A percentile compares a stretch with the other conserved stretches of the same genome.
These are phyloP conservation scores for Protobothrops flavoviridis DNA, from an alignment of 2,113 vertebrate species.

Conservation along the genomic window DNA sequence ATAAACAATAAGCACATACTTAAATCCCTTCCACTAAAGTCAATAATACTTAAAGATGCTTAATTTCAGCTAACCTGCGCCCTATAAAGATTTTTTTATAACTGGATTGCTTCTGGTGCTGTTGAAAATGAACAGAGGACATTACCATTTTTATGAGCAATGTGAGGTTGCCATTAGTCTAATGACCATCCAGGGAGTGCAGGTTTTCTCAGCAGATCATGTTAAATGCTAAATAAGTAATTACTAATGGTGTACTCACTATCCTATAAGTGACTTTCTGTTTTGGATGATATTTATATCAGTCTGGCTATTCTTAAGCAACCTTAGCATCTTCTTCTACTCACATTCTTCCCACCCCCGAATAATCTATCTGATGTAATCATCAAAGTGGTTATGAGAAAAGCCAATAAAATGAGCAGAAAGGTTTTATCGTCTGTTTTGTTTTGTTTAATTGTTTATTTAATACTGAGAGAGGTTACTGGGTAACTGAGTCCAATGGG, in stretches of 20 bases:
- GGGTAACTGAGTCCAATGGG: neutral
- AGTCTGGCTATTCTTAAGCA: slow-evolving; percentile 31
- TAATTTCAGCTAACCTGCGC: slow-evolving; percentile 4
- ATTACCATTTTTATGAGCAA: neutral
- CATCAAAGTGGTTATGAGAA: slow-evolving; percentile 32
- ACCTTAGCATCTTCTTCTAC: neutral
- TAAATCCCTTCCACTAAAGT: slow-evolving; percentile 5
- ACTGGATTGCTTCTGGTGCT: neutral
- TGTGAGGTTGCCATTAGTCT: slow-evolving; percentile 20
- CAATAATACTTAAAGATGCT: neutral
- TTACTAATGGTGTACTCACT: slow-evolving; percentile 9
- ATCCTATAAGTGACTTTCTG: neutral
- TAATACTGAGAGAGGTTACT: slow-evolving; percentile 23
- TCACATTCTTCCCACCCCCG: neutral
- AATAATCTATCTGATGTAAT: slow-evolving; percentile 22
- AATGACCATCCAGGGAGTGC: neutral
- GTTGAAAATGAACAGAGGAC: slow-evolving; percentile 23
- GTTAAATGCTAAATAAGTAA: neutral
- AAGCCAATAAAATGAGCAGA: slow-evolving; percentile 22
- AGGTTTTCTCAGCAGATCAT: neutral
- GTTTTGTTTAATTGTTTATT: neutral
- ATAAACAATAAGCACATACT: neutral
- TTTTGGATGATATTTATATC: slow-evolving; percentile 24
- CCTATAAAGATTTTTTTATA: slow-evolving; percentile 6
- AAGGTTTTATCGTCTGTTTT: neutral